Evolutionary conservation across 2,113 vertebrate genomes (phyloP), one percentile per base, ranked within the genome.

Genomic region (Nerophis ophidion): DNA sequence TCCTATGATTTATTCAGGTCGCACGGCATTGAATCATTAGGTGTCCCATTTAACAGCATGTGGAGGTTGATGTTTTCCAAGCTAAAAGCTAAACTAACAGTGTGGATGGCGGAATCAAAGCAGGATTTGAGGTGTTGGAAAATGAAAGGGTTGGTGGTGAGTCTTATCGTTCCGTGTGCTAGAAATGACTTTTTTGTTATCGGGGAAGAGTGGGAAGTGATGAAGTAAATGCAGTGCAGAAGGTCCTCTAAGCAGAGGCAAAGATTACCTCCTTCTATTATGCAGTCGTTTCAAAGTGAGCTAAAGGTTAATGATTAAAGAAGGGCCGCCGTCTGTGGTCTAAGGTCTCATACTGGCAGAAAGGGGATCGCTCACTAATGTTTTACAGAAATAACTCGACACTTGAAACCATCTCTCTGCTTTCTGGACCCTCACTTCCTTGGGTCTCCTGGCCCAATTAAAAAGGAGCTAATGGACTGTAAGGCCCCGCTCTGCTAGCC

Each of bases 281-380:
- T 85, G 85, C 77, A 84, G 82, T 85, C 69, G 84, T 86, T 75
- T 81, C 75, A 86, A 86, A 84, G 76, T 60, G 71, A 77, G 78
- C 72, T 76, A 89, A 88, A 89, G 88, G 86, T 89, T 87, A 89
- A 84, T 85, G 79, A 86, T 80, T 80, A 87, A 82, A 86, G 64
- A 65, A 65, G 71, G 75, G 74, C 64, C 33, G 51, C 70, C 36
- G 77, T 77, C 84, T 71, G 55, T 33, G 70, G 81, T 65, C 70
- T 82, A 72, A 81, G 78, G 78, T 75, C 63, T 66, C 66, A 65
- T 34, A 55, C 50, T 60, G 69, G 60, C 66, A 79, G 77, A 60
- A 56, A 54, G 54, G 44, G 60, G 65, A 81, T 83, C 84, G 76
- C 42, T 56, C 45, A 61, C 14, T 13, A 80, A 76, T 67, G 68